Evolutionary conservation across 2,888 invertebrate genomes (phyloP), one percentile per base, ranked within the genome.

Genomic region (Rhopalosiphum nymphaeae): DNA sequence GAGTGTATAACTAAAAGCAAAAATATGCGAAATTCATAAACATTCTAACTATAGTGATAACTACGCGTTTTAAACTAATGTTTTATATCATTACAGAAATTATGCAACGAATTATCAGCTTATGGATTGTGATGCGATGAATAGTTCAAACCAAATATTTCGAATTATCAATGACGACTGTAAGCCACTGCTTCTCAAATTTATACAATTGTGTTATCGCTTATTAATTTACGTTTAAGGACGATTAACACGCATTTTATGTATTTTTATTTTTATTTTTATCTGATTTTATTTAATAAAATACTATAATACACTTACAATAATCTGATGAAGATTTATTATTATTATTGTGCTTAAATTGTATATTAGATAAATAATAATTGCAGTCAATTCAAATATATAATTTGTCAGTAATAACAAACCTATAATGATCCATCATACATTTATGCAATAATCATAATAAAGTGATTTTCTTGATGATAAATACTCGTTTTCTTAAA

Each of bases 81-180:
- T 42, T 78, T 78, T 25, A 67, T 78, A 21, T 78, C 16, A 78
- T 78, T 78, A 36, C 78, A 78, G 78, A 78, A 42, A 78, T 0
- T 78, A 9, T 78, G 78, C 36, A 0, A 7, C 3, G 9, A 78
- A 0, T 0, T 25, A 3, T 9, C 21, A 25, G 3, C 1, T 21
- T 1, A 5, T 36, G 67, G 67, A 67, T 3, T 13, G 7, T 67
- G 67, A 67, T n/a, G 16, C 3, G 36, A 78, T 21, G 36, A 36
- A 21, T 36, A 42, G 36, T 78, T 36, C 21, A 78, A 78, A 78
- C 9, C 21, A n/a, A n/a, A 21, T 9, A 21, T 36, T 36, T 9
- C 21, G 3, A 9, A 21, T 5, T n/a, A 16, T 67, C 3, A 3
- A n/a, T n/a, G n/a, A 3, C 4, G 4, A 5, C 5, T 36, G 0